These are phyloP conservation scores for Meloidogyne hapla DNA, from an alignment of 1,140 invertebrate species.

Conservation along the genomic window DNA sequence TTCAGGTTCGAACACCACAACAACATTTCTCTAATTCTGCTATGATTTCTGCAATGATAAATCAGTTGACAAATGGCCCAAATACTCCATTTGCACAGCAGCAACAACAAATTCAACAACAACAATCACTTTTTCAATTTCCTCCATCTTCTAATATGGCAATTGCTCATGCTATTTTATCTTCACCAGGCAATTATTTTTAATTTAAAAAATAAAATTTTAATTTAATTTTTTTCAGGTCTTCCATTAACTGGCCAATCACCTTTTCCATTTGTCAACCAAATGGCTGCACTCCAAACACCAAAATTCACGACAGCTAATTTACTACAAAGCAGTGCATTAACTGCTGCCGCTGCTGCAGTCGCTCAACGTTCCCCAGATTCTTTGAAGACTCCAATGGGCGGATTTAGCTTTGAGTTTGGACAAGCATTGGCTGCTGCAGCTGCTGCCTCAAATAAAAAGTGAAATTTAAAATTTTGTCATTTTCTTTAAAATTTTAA, in stretches of 20 bases:
- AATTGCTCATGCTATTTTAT: constrained; percentile 20
- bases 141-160: constrained; percentile 12
- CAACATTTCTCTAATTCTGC: constrained; percentile 19
- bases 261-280: constrained; percentile 20
- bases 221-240: background rate
- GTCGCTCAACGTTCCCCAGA: constrained; percentile 3
- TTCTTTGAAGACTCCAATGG: constrained; percentile 27
- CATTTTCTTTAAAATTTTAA: background rate
- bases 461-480: background rate
- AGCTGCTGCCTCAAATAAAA: constrained; percentile 5
- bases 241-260: constrained; percentile 20
- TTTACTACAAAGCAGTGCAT: background rate
- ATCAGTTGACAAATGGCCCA: constrained; percentile 15
- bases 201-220: background rate
- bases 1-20: constrained; percentile 7
- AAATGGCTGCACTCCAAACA: constrained; percentile 16
- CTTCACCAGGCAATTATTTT: constrained; percentile 10
- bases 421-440: constrained; percentile 24
- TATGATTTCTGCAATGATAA: constrained; percentile 23
- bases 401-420: constrained; percentile 26
- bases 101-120: background rate
- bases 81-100: constrained; percentile 22
- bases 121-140: constrained; percentile 21
- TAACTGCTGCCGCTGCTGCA: background rate
- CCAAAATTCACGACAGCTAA: constrained; percentile 17